A percentile compares a stretch with the other conserved stretches of the same genome.
Conservation (phyloP, 1,140 invertebrate genomes). For the Protaetia brevitarsis region DNA sequence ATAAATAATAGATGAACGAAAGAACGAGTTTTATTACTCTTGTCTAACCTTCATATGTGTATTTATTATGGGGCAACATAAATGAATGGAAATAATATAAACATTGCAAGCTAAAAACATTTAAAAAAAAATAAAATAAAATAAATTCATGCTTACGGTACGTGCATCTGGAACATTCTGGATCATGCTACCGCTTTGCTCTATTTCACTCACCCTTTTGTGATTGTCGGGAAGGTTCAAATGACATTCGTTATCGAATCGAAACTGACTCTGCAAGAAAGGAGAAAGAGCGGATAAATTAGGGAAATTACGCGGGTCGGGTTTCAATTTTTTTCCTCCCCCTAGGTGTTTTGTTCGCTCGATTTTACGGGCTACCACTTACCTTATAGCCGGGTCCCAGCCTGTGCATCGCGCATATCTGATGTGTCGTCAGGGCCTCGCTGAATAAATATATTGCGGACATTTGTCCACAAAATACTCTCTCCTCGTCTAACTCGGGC, state of each 20-base stretch:
- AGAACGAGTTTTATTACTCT: too few species aligned
- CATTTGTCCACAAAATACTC: slow-evolving; percentile 99
- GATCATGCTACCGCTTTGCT: slow-evolving; percentile 44
- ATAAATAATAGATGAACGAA: too few species aligned
- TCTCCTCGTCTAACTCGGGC: slow-evolving; percentile 90
- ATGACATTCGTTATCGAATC: slow-evolving; percentile 97
- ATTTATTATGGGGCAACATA: too few species aligned
- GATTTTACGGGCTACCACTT: slow-evolving; percentile 34
- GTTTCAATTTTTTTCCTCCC: background rate
- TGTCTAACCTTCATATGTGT: too few species aligned
- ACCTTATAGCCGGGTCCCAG: slow-evolving; percentile 97
- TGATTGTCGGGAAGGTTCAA: slow-evolving; percentile 92
- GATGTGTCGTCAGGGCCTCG: slow-evolving; percentile 93
- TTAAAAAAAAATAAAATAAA: slow-evolving; percentile 18
- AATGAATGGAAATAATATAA: too few species aligned
- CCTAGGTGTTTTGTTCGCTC: background rate
- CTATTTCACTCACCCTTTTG: slow-evolving; percentile 82
- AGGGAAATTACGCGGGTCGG: background rate
- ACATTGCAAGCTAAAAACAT: background rate
- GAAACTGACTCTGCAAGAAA: slow-evolving; percentile 84
- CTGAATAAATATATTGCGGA: slow-evolving; percentile 97
- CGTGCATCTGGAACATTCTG: slow-evolving; percentile 47
- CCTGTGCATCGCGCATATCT: slow-evolving; percentile 94
- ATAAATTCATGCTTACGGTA: slow-evolving; percentile 59
- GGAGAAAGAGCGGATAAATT: slow-evolving; percentile 43